These are phyloP conservation scores for Enteromius anoplus DNA, from an alignment of 2,797 vertebrate species.

Conservation along the genomic window DNA sequence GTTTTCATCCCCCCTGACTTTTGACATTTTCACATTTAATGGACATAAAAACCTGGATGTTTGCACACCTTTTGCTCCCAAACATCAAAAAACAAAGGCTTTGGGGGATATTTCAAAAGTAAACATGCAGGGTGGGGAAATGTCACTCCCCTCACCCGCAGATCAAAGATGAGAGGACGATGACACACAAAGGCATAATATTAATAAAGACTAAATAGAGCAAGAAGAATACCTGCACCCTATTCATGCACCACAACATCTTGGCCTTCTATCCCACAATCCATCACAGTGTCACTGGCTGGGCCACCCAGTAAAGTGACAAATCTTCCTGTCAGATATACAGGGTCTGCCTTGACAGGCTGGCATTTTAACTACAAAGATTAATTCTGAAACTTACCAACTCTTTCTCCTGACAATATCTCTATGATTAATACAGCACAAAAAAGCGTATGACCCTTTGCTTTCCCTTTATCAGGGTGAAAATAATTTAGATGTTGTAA, in stretches of 20 bases:
- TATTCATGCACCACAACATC: conserved; percentile 43
- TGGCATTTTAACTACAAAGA: conserved; percentile 69
- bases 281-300: conserved; percentile 68
- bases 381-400: conserved; percentile 65
- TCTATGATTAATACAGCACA: conserved; percentile 48
- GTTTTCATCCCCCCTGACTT: conserved; percentile 36
- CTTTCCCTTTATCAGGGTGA: conserved; percentile 35
- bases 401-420: conserved; percentile 35
- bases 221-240: conserved; percentile 28
- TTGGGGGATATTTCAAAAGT: conserved; percentile 34
- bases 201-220: conserved; percentile 52
- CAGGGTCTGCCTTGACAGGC: conserved; percentile 59
- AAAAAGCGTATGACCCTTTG: conserved; percentile 37
- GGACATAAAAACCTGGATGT: conserved; percentile 57
- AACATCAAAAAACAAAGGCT: conserved; percentile 44
- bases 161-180: conserved; percentile 51
- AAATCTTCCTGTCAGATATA: conserved; percentile 71
- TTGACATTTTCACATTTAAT: conserved; percentile 62
- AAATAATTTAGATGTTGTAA: conserved; percentile 9
- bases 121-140: too few relatives aligned
- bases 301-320: conserved; percentile 67
- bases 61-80: not conserved
- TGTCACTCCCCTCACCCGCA: conserved; percentile 45
- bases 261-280: conserved; percentile 68
- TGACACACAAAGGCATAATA: conserved; percentile 46